These are phyloP conservation scores for Neotoma lepida DNA, from an alignment of 2,113 vertebrate genomes.

Conservation along the genomic window DNA sequence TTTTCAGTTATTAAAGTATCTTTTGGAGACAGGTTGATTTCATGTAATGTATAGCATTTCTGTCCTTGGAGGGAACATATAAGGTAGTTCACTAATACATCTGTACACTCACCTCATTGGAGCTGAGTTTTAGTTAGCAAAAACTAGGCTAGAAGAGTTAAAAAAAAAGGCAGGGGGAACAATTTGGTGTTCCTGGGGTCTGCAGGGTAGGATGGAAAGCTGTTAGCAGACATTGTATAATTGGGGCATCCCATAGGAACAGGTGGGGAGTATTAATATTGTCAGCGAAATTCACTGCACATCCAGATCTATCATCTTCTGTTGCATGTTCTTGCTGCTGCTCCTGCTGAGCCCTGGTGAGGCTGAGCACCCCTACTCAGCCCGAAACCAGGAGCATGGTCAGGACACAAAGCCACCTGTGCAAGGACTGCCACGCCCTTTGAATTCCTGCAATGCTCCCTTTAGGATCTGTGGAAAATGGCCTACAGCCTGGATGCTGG, in stretches of 20 bases:
- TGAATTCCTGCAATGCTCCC: neutral
- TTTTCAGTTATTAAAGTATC: constrained; percentile 14
- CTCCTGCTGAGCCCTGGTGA: neutral
- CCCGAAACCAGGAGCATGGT: neutral
- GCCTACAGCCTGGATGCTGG: neutral
- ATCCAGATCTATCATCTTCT: neutral
- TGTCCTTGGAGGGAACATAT: neutral
- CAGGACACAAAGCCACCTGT: neutral
- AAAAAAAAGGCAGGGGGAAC: neutral
- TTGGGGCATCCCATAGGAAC: neutral
- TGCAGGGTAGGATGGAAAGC: neutral
- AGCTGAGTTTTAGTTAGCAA: constrained; percentile 13
- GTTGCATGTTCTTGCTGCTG: neutral
- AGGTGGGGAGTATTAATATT: neutral
- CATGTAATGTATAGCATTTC: constrained; percentile 3
- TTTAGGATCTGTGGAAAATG: neutral
- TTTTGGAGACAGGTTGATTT: constrained; percentile 5
- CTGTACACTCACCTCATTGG: neutral
- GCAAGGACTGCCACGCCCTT: neutral
- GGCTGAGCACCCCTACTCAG: neutral
- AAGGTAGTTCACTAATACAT: neutral
- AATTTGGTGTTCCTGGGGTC: neutral
- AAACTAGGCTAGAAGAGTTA: neutral
- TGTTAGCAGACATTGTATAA: neutral
- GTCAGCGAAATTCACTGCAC: neutral